phyloP scores from a whole-genome alignment of 2,113 vertebrate genomes.

The Corythoichthys intestinalis region DNA sequence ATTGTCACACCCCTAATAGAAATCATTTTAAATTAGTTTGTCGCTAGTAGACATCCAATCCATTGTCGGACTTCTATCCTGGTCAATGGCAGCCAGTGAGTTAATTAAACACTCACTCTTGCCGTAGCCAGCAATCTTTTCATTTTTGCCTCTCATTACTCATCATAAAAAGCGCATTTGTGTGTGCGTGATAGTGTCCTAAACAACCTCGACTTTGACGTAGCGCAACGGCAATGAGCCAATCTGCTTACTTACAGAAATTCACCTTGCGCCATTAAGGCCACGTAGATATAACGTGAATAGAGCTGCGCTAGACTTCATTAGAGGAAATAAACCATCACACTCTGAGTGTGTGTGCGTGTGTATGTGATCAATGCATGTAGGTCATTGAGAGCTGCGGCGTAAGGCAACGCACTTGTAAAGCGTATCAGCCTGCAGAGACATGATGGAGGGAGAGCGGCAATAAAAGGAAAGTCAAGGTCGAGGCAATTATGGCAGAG shows the following conservation, averaged over 20 bases:
- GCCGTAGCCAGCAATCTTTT: not conserved
- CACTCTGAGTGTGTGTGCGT: constrained; percentile 27
- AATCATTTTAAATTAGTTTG: too few species aligned
- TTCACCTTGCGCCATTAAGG: constrained; percentile 32
- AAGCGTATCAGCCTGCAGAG: constrained; percentile 43
- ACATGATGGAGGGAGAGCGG: constrained; percentile 30
- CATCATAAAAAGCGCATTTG: constrained; percentile 4
- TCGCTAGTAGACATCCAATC: too few species aligned
- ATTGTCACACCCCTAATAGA: too few species aligned
- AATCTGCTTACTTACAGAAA: constrained; percentile 49
- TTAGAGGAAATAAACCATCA: constrained; percentile 26
- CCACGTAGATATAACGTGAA: constrained; percentile 44
- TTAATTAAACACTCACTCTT: not conserved
- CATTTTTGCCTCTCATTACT: constrained; percentile 1
- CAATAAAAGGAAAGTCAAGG: constrained; percentile 47
- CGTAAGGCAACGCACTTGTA: constrained; percentile 45
- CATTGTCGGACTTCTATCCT: too few species aligned
- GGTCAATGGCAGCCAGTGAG: too few species aligned
- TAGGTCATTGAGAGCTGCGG: constrained; percentile 42
- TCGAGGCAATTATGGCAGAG: constrained; percentile 35
- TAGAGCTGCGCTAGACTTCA: constrained; percentile 54
- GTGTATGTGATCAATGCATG: constrained; percentile 34
- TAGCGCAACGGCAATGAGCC: constrained; percentile 23
- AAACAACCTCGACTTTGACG: constrained; percentile 42
- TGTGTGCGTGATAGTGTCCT: constrained; percentile 14